Conservation (phyloP, 2,888 invertebrate species). For the Calliphora vomitoria region DNA sequence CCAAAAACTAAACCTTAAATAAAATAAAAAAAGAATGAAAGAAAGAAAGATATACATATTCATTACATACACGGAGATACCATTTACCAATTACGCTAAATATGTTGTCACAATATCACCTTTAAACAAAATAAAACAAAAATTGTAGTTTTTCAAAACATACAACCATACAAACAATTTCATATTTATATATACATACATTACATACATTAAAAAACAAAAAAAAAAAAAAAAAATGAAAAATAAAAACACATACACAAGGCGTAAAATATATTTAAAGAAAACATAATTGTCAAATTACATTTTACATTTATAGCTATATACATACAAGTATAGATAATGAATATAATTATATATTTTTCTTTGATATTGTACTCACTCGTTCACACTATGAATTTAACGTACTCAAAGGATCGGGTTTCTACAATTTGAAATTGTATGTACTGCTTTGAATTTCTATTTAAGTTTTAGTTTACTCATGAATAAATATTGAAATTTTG, state of each 20-base stretch:
- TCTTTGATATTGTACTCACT: conserved; percentile 42
- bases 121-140: conserved; percentile 62
- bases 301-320: conserved; percentile 73
- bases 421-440: conserved; percentile 1
- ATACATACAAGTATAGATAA: conserved; percentile 58
- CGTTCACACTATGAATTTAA: not conserved
- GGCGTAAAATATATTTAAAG: conserved; percentile 63
- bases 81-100: conserved; percentile 73
- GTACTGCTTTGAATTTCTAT: not conserved
- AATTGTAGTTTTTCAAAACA: conserved; percentile 68
- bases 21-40: not conserved
- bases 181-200: conserved; percentile 69
- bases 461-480: not conserved
- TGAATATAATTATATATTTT: conserved; percentile 21
- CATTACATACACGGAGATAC: conserved; percentile 72
- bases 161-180: conserved; percentile 62
- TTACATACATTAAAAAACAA: conserved; percentile 46
- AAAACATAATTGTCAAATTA: conserved; percentile 73
- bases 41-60: conserved; percentile 68
- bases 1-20: conserved; percentile 56
- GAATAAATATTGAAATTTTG: not conserved
- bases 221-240: conserved; percentile 28
- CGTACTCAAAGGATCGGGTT: not conserved
- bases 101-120: conserved; percentile 74
- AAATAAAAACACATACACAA: conserved; percentile 59